A percentile compares a stretch with the other conserved stretches of the same genome.
Conservation (phyloP, 2,113 vertebrate genomes). For the Psammodynastes pulverulentus region DNA sequence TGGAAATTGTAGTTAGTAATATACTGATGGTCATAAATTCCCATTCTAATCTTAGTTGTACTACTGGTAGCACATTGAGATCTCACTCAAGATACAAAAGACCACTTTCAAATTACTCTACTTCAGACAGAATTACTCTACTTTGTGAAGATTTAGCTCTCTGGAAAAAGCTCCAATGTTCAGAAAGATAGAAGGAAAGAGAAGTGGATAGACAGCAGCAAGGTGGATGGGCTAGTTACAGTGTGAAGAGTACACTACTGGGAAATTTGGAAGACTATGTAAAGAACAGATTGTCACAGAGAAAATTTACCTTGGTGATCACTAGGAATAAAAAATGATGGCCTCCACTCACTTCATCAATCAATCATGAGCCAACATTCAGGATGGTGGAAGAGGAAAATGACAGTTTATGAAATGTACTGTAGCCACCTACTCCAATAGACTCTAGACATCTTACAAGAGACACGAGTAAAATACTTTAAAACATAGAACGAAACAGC, state of each 20-base stretch:
- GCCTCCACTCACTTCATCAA: not conserved
- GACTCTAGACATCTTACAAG: not conserved
- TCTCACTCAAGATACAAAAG: not conserved
- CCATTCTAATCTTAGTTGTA: not conserved
- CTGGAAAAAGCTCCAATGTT: not conserved
- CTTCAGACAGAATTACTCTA: not conserved
- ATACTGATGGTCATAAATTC: not conserved
- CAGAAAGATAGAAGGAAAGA: not conserved
- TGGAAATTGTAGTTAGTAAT: not conserved
- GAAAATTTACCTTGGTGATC: not conserved
- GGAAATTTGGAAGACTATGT: not conserved
- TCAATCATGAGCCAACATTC: not conserved
- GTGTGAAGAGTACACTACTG: not conserved
- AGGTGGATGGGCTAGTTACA: not conserved
- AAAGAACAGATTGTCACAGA: not conserved
- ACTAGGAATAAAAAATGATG: not conserved
- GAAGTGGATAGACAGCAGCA: not conserved
- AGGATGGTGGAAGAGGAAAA: not conserved
- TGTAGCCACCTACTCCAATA: not conserved
- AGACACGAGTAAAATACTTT: not conserved
- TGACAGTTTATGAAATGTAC: not conserved
- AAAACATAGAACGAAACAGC: not conserved
- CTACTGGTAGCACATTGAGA: not conserved
- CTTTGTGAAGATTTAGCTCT: not conserved
- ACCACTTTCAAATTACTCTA: not conserved